Conservation (phyloP, 2,113 vertebrate species). For the Panthera uncia region DNA sequence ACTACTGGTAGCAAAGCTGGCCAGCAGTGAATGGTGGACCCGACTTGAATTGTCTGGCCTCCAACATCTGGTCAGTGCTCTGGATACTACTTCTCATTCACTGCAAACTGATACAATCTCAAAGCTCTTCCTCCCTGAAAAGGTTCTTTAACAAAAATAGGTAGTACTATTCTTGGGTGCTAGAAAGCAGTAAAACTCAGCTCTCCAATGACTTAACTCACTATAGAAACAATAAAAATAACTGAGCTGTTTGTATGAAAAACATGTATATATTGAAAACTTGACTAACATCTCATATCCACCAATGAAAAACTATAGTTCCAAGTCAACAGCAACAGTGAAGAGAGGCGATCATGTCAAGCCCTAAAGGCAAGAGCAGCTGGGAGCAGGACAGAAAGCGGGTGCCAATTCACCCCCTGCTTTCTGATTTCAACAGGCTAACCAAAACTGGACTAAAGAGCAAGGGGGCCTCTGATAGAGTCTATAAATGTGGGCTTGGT, state of each 20-base stretch:
- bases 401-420: not conserved
- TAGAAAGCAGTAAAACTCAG: not conserved
- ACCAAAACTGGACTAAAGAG: not conserved
- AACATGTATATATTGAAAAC: not conserved
- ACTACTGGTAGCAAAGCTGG: not conserved
- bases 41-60: not conserved
- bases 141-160: not conserved
- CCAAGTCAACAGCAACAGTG: not conserved
- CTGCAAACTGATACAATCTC: not conserved
- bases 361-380: not conserved
- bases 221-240: not conserved
- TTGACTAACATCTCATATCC: not conserved
- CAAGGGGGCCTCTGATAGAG: not conserved
- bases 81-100: not conserved
- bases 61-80: not conserved
- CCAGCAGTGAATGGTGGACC: not conserved
- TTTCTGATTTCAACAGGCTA: not conserved
- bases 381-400: not conserved
- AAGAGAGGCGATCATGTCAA: not conserved
- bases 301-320: not conserved
- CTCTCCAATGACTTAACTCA: not conserved
- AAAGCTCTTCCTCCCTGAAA: not conserved
- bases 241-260: not conserved
- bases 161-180: not conserved
- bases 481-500: not conserved